Conservation (phyloP, 2,888 invertebrate genomes). For the Chrysina gloriosa region DNA sequence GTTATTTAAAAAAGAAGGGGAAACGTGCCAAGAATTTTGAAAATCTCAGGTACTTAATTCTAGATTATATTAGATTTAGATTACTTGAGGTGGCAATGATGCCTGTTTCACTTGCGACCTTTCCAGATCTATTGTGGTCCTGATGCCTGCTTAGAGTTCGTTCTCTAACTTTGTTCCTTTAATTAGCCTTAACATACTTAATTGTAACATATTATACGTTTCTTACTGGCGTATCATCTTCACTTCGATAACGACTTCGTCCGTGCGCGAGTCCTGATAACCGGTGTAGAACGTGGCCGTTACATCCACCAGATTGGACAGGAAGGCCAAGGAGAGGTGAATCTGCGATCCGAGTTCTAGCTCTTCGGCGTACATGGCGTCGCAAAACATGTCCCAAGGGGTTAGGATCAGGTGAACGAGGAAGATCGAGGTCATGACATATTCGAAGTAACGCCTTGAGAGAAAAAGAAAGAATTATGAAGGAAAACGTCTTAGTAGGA, state of each 20-base stretch:
- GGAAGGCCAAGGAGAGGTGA: background rate
- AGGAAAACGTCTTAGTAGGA: background rate
- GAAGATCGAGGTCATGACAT: slow-evolving; percentile 15
- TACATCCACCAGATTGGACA: background rate
- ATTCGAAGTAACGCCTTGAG: slow-evolving; percentile 17
- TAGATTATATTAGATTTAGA: too few species aligned
- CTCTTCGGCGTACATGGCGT: background rate
- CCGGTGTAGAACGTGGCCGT: background rate
- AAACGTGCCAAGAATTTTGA: too few species aligned
- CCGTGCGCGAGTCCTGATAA: slow-evolving; percentile 5
- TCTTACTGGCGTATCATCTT: slow-evolving; percentile 2
- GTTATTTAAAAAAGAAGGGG: too few species aligned
- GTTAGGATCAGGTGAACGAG: background rate
- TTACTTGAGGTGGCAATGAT: too few species aligned
- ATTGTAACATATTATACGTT: too few species aligned
- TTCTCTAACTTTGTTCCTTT: too few species aligned
- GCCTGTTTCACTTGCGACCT: too few species aligned
- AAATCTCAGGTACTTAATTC: too few species aligned
- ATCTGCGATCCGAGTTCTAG: background rate
- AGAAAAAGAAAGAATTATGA: background rate
- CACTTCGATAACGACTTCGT: slow-evolving; percentile 20
- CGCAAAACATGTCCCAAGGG: slow-evolving; percentile 25
- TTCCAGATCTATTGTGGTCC: too few species aligned
- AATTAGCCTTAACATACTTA: too few species aligned
- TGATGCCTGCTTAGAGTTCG: too few species aligned